Conservation (phyloP, 1,140 invertebrate species). For the Leptopilina clavipes region DNA sequence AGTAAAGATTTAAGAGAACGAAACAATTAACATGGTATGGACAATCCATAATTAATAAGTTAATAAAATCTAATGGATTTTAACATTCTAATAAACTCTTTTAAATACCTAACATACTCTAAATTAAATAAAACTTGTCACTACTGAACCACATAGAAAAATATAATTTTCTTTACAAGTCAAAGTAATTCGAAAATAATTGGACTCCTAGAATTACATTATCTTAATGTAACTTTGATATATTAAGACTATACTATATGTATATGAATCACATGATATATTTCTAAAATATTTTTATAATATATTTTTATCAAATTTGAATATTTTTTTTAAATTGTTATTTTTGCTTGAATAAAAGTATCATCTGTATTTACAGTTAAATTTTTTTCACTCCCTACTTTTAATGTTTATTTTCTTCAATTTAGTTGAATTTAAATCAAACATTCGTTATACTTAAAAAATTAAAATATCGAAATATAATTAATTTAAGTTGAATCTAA, state of each 20-base stretch:
- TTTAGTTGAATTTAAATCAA: too few relatives aligned
- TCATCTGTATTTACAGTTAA: too few relatives aligned
- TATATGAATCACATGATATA: too few relatives aligned
- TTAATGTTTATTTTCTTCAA: too few relatives aligned
- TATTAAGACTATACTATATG: not conserved
- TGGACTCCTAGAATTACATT: not conserved
- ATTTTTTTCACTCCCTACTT: too few relatives aligned
- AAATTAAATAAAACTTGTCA: not conserved
- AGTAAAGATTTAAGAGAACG: not conserved
- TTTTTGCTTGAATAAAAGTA: too few relatives aligned
- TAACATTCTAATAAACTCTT: not conserved
- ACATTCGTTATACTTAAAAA: too few relatives aligned
- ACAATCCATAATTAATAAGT: not conserved
- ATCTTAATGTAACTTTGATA: not conserved
- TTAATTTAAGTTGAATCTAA: not conserved
- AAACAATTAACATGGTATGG: not conserved
- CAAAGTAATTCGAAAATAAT: not conserved
- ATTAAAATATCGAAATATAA: not conserved
- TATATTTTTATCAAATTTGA: not conserved
- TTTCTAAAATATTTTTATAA: too few relatives aligned
- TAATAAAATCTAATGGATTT: not conserved
- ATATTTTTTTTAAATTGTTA: not conserved
- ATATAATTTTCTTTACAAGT: not conserved
- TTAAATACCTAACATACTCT: not conserved
- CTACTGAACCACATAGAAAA: constrained; percentile 14